A percentile compares a stretch with the other conserved stretches of the same genome.
These are phyloP conservation scores for Rostratula benghalensis DNA, from an alignment of 2,113 vertebrate genomes.

Conservation along the genomic window DNA sequence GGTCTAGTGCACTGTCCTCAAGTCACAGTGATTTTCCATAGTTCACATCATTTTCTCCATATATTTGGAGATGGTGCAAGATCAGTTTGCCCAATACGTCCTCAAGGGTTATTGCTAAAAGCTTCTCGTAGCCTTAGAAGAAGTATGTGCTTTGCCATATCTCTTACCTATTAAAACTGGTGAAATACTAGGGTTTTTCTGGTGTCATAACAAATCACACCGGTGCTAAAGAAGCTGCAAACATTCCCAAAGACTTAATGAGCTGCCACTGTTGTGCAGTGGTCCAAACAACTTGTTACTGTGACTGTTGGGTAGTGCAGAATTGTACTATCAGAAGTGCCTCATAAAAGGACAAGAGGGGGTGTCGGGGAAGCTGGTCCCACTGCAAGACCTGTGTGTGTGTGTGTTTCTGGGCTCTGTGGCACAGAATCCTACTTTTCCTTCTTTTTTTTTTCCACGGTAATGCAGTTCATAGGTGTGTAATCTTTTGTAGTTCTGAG, in stretches of 20 bases:
- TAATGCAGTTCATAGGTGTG: neutral
- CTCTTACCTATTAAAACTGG: slow-evolving; percentile 53
- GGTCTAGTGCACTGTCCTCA: slow-evolving; percentile 8
- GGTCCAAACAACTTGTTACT: slow-evolving; percentile 45
- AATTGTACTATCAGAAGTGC: slow-evolving; percentile 41
- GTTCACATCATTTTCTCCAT: slow-evolving; percentile 21
- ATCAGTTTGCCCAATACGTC: slow-evolving; percentile 40
- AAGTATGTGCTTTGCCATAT: slow-evolving; percentile 18
- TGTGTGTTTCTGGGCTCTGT: neutral
- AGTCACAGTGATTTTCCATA: neutral
- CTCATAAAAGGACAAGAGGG: slow-evolving; percentile 30
- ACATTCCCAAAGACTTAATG: slow-evolving; percentile 66
- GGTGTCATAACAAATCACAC: slow-evolving; percentile 57
- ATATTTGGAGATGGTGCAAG: slow-evolving; percentile 21
- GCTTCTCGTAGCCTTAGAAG: neutral
- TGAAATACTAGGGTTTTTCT: slow-evolving; percentile 33
- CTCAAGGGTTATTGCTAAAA: slow-evolving; percentile 54
- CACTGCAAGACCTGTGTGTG: neutral
- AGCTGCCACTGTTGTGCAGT: slow-evolving; percentile 68
- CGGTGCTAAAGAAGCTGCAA: slow-evolving; percentile 55
- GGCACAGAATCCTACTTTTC: neutral
- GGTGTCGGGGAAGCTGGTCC: neutral
- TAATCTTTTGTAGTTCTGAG: neutral
- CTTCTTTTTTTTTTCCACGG: neutral
- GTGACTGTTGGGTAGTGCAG: slow-evolving; percentile 42